These are phyloP conservation scores for Euleptes europaea DNA, from an alignment of 2,113 vertebrate genomes.

Conservation along the genomic window DNA sequence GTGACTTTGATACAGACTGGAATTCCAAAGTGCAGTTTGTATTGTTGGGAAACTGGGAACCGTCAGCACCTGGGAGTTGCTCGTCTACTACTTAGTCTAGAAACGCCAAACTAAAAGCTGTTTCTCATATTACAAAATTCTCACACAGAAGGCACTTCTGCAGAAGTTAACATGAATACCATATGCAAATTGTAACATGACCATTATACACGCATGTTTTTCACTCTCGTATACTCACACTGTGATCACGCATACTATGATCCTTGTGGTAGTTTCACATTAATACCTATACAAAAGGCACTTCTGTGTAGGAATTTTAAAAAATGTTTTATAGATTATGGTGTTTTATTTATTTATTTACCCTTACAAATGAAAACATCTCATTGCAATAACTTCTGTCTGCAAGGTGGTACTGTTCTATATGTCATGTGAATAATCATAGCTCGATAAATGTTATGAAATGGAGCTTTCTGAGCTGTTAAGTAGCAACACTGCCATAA, in stretches of 20 bases:
- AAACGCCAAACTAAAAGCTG: not conserved
- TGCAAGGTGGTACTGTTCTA: slow-evolving; percentile 51
- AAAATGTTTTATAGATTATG: too few species aligned
- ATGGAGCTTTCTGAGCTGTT: not conserved
- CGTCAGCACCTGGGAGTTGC: not conserved
- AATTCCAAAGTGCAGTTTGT: too few species aligned
- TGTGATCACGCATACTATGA: not conserved
- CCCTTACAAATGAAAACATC: rapidly evolving
- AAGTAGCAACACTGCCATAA: too few species aligned
- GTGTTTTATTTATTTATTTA: not conserved
- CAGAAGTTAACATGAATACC: not conserved
- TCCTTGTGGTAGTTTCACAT: not conserved
- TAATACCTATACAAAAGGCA: too few species aligned
- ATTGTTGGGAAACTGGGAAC: too few species aligned
- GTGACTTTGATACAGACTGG: too few species aligned
- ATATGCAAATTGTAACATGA: not conserved
- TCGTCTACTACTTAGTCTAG: not conserved
- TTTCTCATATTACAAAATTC: not conserved
- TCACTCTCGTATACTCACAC: not conserved
- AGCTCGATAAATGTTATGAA: not conserved
- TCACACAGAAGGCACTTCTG: not conserved
- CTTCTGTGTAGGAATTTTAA: too few species aligned
- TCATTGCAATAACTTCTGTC: not conserved
- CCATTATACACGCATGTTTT: not conserved
- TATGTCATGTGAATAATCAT: not conserved